Conservation (phyloP, 2,113 vertebrate species). For the Zapus hudsonius region DNA sequence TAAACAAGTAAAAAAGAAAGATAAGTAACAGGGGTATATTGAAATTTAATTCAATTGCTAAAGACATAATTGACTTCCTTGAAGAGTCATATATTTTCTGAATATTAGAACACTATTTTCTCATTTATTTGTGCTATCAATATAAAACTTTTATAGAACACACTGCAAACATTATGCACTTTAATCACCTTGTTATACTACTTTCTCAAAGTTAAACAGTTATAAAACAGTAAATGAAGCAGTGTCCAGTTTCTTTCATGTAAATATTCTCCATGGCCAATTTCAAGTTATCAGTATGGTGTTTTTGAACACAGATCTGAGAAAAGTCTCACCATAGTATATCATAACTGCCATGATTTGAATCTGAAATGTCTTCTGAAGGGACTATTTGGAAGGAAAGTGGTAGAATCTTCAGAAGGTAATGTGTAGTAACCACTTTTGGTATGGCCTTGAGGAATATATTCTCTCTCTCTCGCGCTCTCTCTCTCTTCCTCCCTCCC, state of each 20-base stretch:
- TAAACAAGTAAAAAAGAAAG: conserved; percentile 9
- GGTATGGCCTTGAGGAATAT: neutral
- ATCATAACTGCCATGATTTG: neutral
- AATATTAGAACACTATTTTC: neutral
- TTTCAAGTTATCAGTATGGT: neutral
- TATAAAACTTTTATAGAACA: neutral
- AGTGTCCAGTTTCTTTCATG: neutral
- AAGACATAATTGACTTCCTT: neutral
- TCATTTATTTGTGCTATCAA: conserved; percentile 9
- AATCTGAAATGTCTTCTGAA: neutral
- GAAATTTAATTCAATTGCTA: neutral
- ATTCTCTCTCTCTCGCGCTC: no score
- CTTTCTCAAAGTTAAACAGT: conserved; percentile 7
- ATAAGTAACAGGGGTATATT: conserved; percentile 7
- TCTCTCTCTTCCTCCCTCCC: no score
- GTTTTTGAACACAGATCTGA: neutral
- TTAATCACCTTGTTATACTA: neutral
- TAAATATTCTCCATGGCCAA: neutral
- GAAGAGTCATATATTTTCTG: neutral
- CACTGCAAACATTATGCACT: neutral
- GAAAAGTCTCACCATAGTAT: neutral
- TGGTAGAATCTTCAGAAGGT: neutral
- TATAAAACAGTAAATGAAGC: conserved; percentile 16
- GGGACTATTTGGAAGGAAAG: no score
- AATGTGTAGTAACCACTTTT: neutral